phyloP scores from a whole-genome alignment of 2,888 invertebrate species.

The Quadroppia sp. region DNA sequence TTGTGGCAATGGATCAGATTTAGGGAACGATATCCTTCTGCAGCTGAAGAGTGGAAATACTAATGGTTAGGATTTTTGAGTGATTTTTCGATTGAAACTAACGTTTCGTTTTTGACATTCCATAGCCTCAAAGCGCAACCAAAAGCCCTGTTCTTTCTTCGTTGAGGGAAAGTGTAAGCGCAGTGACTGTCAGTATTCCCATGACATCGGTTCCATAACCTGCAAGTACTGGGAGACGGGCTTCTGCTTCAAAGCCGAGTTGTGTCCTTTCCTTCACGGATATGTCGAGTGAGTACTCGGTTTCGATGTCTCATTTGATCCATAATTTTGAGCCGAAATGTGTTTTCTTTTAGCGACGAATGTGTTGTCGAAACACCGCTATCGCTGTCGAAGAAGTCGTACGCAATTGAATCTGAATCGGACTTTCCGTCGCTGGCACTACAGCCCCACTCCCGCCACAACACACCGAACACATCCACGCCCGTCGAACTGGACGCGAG shows the following conservation, averaged over 20 bases:
- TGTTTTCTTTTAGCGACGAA: not conserved
- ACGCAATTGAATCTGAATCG: constrained; percentile 46
- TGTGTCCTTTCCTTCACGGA: constrained; percentile 48
- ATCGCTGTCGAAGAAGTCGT: constrained; percentile 2
- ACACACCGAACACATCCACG: not conserved
- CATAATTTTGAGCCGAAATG: not conserved
- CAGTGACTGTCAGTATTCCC: constrained; percentile 56
- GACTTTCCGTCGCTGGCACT: constrained; percentile 46
- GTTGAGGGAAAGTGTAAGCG: constrained; percentile 56
- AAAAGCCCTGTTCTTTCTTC: constrained; percentile 55
- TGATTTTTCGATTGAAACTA: not conserved
- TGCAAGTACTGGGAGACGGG: constrained; percentile 57
- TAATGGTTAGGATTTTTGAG: not conserved
- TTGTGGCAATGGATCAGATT: too few species aligned
- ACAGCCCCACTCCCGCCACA: not conserved
- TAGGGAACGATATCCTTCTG: not conserved
- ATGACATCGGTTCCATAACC: constrained; percentile 56
- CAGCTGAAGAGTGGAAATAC: not conserved
- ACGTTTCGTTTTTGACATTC: not conserved
- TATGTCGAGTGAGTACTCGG: constrained; percentile 33
- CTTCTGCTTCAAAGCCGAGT: constrained; percentile 56
- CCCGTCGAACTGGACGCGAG: not conserved
- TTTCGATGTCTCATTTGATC: not conserved
- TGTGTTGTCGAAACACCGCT: not conserved
- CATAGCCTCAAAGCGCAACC: not conserved